A percentile compares a stretch with the other conserved stretches of the same genome.
Conservation (phyloP, 1,140 invertebrate species). For the Neelides sp. region DNA sequence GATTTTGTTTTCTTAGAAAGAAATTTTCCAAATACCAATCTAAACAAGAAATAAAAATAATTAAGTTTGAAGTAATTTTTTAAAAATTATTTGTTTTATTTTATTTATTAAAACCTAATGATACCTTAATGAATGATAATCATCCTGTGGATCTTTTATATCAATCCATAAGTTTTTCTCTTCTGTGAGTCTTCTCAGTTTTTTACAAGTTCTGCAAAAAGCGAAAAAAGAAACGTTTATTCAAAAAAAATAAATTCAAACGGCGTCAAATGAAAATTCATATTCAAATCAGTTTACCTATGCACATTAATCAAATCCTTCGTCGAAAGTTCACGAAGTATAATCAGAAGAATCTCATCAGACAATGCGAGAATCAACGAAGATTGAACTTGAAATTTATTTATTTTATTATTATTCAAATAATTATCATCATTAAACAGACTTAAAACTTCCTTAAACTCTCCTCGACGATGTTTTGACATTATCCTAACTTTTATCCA, state of each 20-base stretch:
- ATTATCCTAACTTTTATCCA: no score
- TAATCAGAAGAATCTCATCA: conserved; percentile 29
- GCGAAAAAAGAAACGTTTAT: neutral
- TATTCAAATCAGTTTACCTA: conserved; percentile 5
- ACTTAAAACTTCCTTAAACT: no score
- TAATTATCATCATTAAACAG: neutral
- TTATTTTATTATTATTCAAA: neutral
- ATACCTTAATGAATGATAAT: conserved; percentile 23
- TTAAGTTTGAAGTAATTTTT: conserved; percentile 3
- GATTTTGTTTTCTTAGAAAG: conserved; percentile 14
- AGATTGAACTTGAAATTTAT: neutral
- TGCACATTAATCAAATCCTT: conserved; percentile 17
- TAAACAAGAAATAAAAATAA: no score
- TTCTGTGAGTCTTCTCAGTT: conserved; percentile 15
- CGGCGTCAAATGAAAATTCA: neutral
- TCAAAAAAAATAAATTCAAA: conserved; percentile 1
- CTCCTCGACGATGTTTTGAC: no score
- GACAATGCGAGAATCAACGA: conserved; percentile 17
- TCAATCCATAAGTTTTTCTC: conserved; percentile 20
- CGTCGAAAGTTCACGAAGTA: conserved; percentile 14
- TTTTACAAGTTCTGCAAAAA: conserved; percentile 17
- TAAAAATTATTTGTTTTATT: conserved; percentile 19
- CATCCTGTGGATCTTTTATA: conserved; percentile 22
- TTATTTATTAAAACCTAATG: no score
- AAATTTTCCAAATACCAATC: no score